phyloP scores from a whole-genome alignment of 2,113 vertebrate genomes.

The Bufo bufo region DNA sequence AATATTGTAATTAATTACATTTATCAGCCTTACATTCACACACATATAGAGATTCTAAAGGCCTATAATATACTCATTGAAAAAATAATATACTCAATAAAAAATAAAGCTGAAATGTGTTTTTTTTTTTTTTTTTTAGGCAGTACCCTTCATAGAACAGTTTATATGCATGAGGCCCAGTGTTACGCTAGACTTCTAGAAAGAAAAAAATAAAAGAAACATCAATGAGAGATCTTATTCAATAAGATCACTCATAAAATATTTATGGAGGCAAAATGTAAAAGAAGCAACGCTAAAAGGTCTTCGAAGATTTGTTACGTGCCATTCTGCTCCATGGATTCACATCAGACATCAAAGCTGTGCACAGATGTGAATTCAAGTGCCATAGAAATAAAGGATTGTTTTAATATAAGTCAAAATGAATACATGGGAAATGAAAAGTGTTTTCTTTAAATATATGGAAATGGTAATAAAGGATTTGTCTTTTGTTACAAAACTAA shows the following conservation, averaged over 20 bases:
- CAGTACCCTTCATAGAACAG: neutral
- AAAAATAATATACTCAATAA: too few relatives aligned
- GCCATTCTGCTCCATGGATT: neutral
- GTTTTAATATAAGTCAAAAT: constrained; percentile 9
- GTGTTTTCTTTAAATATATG: neutral
- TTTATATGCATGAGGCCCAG: neutral
- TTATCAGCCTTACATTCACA: too few relatives aligned
- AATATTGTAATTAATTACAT: too few relatives aligned
- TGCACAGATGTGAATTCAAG: neutral
- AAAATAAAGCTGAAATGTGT: neutral
- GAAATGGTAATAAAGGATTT: neutral
- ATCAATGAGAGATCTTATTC: neutral
- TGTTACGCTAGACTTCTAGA: neutral
- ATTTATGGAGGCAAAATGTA: constrained; percentile 7
- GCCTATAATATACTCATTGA: too few relatives aligned
- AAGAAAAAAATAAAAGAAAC: neutral
- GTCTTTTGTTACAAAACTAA: neutral
- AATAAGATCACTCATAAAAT: neutral
- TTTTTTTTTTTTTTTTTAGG: neutral
- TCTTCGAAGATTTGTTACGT: constrained; percentile 1
- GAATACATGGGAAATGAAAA: neutral
- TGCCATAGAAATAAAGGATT: constrained; percentile 3
- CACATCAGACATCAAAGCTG: neutral
- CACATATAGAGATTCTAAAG: too few relatives aligned
- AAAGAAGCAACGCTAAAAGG: neutral